phyloP scores from a whole-genome alignment of 2,797 vertebrate genomes.

The Sorex maritimensis region DNA sequence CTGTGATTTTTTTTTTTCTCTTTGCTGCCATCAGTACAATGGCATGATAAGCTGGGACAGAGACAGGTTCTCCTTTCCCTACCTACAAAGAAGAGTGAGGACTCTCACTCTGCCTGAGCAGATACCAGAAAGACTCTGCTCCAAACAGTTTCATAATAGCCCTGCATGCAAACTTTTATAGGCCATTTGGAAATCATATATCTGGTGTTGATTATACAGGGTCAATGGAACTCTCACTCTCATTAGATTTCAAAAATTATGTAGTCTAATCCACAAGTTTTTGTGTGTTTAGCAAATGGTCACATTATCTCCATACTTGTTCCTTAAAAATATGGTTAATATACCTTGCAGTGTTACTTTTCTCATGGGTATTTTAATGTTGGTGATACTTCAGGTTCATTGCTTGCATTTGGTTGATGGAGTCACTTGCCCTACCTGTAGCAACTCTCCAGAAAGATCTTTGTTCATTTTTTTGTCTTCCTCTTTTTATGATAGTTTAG shows the following conservation, averaged over 20 bases:
- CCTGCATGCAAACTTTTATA: background rate
- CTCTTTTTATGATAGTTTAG: too few species aligned
- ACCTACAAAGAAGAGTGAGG: background rate
- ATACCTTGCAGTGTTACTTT: conserved; percentile 22
- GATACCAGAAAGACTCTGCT: background rate
- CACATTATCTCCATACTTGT: background rate
- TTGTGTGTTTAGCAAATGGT: background rate
- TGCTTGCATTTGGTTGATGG: background rate
- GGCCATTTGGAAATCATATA: conserved; percentile 6
- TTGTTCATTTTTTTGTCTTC: too few species aligned
- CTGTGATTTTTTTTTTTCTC: conserved; percentile 5
- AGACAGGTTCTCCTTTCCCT: background rate
- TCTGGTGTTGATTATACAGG: conserved; percentile 15
- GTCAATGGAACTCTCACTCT: conserved; percentile 9
- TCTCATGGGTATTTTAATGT: background rate
- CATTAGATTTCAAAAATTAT: background rate
- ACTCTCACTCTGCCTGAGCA: background rate
- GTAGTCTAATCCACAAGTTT: background rate
- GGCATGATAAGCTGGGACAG: background rate
- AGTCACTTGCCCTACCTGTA: background rate
- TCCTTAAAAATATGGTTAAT: conserved; percentile 8
- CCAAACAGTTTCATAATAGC: background rate
- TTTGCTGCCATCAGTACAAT: background rate
- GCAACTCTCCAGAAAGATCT: background rate
- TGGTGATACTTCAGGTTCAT: accelerated